A percentile compares a stretch with the other conserved stretches of the same genome.
Conservation (phyloP, 2,888 invertebrate genomes). For the Tipula confusa region DNA sequence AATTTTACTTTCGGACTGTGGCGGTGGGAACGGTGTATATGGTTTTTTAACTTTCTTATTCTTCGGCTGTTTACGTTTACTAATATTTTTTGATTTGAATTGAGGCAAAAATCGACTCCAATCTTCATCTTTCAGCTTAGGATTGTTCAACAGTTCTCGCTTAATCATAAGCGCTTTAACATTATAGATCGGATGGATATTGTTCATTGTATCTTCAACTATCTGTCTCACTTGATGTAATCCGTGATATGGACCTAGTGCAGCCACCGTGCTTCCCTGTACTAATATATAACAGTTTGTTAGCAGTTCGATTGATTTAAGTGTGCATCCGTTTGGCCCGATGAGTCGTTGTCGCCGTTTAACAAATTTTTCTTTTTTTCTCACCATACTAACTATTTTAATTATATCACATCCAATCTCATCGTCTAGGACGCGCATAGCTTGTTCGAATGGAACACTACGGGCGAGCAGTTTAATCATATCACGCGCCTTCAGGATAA, state of each 20-base stretch:
- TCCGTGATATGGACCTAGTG: slow-evolving; percentile 93
- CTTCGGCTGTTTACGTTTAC: slow-evolving; percentile 81
- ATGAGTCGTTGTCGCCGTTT: slow-evolving; percentile 91
- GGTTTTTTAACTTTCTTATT: slow-evolving; percentile 84
- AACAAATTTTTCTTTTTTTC: slow-evolving; percentile 90
- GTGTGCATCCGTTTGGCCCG: slow-evolving; percentile 95
- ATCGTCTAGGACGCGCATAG: slow-evolving; percentile 79
- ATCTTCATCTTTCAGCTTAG: slow-evolving; percentile 83
- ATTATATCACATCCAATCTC: slow-evolving; percentile 93
- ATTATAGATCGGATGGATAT: slow-evolving; percentile 97
- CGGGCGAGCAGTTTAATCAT: slow-evolving; percentile 91
- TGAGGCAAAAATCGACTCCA: slow-evolving; percentile 97
- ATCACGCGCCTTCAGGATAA: slow-evolving; percentile 93
- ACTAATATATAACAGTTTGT: slow-evolving; percentile 96
- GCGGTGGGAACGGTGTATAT: slow-evolving; percentile 97
- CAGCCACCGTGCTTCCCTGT: slow-evolving; percentile 95
- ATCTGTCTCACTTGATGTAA: slow-evolving; percentile 81
- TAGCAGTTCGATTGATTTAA: slow-evolving; percentile 93
- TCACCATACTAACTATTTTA: slow-evolving; percentile 86
- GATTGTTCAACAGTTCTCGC: slow-evolving; percentile 88
- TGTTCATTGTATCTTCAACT: slow-evolving; percentile 96
- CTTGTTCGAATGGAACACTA: slow-evolving; percentile 96
- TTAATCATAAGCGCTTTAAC: slow-evolving; percentile 98
- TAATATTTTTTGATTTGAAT: slow-evolving; percentile 84
- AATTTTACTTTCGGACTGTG: slow-evolving; percentile 86